phyloP scores from a whole-genome alignment of 2,113 vertebrate species.

The Leptosomus discolor region DNA sequence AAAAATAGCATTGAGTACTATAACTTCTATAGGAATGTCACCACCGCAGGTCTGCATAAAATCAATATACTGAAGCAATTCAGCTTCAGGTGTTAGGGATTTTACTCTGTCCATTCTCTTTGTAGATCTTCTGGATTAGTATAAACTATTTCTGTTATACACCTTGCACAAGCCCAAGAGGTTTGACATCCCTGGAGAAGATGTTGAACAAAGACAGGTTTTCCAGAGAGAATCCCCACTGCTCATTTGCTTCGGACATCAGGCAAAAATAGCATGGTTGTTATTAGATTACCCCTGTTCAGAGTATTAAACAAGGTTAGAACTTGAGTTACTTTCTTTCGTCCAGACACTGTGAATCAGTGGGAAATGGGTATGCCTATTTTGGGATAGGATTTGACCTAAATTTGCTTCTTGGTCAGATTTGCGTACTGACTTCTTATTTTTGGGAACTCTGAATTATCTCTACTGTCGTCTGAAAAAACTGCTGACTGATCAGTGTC shows the following conservation, averaged over 20 bases:
- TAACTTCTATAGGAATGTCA: background rate
- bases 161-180: accelerated
- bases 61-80: background rate
- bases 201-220: background rate
- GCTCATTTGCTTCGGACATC: background rate
- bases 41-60: background rate
- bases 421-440: background rate
- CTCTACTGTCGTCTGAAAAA: background rate
- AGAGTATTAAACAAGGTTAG: background rate
- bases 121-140: background rate
- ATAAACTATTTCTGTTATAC: background rate
- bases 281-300: background rate
- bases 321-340: background rate
- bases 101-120: background rate
- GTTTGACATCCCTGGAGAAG: background rate
- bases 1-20: background rate
- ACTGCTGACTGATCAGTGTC: background rate
- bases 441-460: background rate
- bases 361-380: background rate
- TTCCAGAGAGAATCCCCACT: background rate
- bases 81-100: background rate
- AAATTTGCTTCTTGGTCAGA: background rate
- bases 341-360: background rate
- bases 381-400: background rate
- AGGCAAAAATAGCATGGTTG: background rate